Conservation (phyloP, 1,140 invertebrate species). For the Plodia interpunctella region DNA sequence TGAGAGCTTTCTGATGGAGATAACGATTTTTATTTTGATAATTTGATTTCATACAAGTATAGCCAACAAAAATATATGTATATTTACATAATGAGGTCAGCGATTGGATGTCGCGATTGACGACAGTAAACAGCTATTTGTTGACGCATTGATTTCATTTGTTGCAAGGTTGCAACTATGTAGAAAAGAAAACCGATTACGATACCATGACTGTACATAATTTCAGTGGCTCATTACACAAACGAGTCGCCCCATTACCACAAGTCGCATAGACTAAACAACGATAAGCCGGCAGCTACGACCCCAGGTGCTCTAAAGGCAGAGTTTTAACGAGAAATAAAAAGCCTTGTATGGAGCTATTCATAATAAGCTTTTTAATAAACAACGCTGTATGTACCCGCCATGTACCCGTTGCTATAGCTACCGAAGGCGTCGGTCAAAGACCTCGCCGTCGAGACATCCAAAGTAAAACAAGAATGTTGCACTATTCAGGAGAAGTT, state of each 20-base stretch:
- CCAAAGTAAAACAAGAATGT: conserved; percentile 63
- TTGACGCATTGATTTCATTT: neutral
- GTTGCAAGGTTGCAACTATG: neutral
- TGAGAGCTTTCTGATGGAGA: neutral
- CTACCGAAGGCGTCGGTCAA: conserved; percentile 58
- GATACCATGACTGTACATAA: neutral
- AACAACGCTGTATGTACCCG: conserved; percentile 31
- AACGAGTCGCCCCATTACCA: neutral
- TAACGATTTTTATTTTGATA: no score
- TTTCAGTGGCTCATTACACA: neutral
- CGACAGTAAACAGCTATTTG: no score
- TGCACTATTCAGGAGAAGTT: conserved; percentile 51
- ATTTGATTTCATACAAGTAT: no score
- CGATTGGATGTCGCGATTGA: no score
- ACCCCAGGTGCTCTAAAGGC: conserved; percentile 17
- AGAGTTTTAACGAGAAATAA: conserved; percentile 30
- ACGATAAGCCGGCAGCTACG: neutral
- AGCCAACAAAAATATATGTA: no score
- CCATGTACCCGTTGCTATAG: conserved; percentile 54
- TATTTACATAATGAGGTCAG: no score
- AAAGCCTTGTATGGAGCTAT: conserved; percentile 26
- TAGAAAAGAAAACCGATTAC: neutral
- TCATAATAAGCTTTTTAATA: conserved; percentile 37
- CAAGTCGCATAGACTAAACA: neutral
- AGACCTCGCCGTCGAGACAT: conserved; percentile 63